Conservation (phyloP, 1,140 invertebrate genomes). For the Propsilocerus akamusi region DNA sequence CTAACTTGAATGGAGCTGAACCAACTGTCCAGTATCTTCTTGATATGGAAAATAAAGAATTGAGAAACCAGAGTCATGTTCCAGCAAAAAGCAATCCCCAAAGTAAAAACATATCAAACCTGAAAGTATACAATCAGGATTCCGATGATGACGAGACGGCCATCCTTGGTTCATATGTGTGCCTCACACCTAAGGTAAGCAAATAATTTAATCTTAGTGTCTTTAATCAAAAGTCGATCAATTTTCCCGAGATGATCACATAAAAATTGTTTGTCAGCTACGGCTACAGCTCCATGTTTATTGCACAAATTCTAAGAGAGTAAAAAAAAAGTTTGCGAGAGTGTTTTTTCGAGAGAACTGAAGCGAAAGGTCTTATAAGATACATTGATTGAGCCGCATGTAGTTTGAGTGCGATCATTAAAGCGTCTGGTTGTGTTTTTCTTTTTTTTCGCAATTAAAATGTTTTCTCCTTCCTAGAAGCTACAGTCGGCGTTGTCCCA, state of each 20-base stretch:
- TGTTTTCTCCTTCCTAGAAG: too few relatives aligned
- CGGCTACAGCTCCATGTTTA: too few relatives aligned
- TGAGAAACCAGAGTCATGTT: slow-evolving; percentile 11
- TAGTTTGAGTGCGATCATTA: neutral
- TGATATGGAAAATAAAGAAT: slow-evolving; percentile 38
- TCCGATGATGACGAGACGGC: slow-evolving; percentile 13
- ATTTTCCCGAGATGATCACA: too few relatives aligned
- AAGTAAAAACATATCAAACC: neutral
- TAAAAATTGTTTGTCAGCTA: too few relatives aligned
- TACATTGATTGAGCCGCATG: neutral
- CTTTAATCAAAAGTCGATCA: too few relatives aligned
- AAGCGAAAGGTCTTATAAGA: neutral
- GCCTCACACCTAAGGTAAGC: slow-evolving; percentile 25
- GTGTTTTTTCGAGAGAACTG: neutral
- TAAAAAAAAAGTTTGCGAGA: neutral
- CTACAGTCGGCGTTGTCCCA: too few relatives aligned
- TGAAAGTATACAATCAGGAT: neutral
- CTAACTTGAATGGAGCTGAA: slow-evolving; percentile 32
- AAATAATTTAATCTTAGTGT: too few relatives aligned
- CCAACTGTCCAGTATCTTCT: slow-evolving; percentile 33
- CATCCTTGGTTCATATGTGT: slow-evolving; percentile 26
- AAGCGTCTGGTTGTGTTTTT: neutral
- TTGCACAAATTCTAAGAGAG: too few relatives aligned
- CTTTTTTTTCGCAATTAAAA: too few relatives aligned
- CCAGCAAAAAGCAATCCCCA: neutral